These are phyloP conservation scores for Silurus meridionalis DNA, from an alignment of 2,113 vertebrate genomes.

Conservation along the genomic window DNA sequence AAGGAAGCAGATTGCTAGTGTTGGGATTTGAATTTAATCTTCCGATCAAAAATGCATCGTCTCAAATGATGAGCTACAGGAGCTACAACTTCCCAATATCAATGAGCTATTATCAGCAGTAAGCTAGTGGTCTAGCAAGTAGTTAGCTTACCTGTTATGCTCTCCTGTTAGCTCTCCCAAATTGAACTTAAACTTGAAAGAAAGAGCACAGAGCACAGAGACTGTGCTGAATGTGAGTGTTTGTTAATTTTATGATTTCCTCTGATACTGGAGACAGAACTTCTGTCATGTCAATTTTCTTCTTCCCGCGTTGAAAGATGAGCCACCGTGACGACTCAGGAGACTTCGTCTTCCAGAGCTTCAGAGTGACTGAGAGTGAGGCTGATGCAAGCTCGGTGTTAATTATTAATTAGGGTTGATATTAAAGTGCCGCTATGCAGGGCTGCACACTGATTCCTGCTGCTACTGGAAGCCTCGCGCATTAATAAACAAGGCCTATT, in stretches of 20 bases:
- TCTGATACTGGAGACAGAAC: neutral
- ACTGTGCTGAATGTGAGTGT: neutral
- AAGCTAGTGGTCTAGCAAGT: too few species aligned
- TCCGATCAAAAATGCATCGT: too few species aligned
- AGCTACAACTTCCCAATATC: too few species aligned
- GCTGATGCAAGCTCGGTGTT: constrained; percentile 63
- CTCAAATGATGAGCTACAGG: too few species aligned
- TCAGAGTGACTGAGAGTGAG: constrained; percentile 24
- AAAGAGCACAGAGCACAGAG: too few species aligned
- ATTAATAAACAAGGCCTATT: constrained; percentile 70
- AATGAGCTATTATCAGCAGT: too few species aligned
- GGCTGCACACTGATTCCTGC: constrained; percentile 53
- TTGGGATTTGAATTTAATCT: too few species aligned
- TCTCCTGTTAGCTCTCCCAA: too few species aligned
- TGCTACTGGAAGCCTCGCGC: constrained; percentile 53
- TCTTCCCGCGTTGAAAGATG: constrained; percentile 28
- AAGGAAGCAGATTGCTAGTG: too few species aligned
- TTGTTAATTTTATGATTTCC: neutral
- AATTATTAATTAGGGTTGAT: constrained; percentile 70
- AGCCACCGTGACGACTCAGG: constrained; percentile 13
- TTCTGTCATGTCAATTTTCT: constrained; percentile 7
- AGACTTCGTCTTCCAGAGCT: constrained; percentile 32
- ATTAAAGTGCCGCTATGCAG: constrained; percentile 62
- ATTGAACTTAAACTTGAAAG: too few species aligned
- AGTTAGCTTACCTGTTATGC: too few species aligned